Evolutionary conservation across 2,113 vertebrate species (phyloP).

Genomic region (Anolis sagrei): DNA sequence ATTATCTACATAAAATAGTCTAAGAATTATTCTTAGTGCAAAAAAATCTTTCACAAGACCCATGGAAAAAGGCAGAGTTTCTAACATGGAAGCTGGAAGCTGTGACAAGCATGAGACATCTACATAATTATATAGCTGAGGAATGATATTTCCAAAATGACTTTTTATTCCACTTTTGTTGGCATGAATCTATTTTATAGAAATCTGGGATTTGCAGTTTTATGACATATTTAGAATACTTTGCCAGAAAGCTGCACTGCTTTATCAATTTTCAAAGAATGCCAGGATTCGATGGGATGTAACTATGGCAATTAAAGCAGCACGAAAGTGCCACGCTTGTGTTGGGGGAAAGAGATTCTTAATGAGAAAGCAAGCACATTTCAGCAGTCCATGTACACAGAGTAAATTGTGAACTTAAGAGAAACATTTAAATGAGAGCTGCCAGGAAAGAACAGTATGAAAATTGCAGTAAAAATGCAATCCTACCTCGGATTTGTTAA

Average conservation of each 20-base stretch:
- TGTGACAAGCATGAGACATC: background rate
- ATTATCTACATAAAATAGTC: slow-evolving; percentile 10
- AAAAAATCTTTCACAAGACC: background rate
- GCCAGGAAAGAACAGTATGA: background rate
- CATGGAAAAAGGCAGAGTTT: background rate
- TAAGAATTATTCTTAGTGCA: slow-evolving; percentile 2
- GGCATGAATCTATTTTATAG: too few relatives aligned
- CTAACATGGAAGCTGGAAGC: background rate
- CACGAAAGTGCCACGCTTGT: too few relatives aligned
- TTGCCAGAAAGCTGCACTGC: too few relatives aligned
- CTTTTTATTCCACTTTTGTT: background rate
- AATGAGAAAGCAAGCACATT: background rate
- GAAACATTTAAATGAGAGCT: background rate
- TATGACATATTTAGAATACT: too few relatives aligned
- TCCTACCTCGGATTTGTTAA: slow-evolving; percentile 86
- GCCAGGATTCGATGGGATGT: too few relatives aligned
- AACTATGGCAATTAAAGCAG: background rate
- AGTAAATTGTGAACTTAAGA: background rate
- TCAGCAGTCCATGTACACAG: background rate
- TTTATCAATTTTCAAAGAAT: too few relatives aligned
- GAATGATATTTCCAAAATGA: background rate
- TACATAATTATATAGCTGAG: background rate
- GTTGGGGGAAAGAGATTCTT: background rate
- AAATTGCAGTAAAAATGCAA: background rate
- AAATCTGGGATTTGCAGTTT: background rate